Evolutionary conservation across 2,797 vertebrate genomes (phyloP), one percentile per base, ranked within the genome.

Genomic region (Sorex maritimensis): DNA sequence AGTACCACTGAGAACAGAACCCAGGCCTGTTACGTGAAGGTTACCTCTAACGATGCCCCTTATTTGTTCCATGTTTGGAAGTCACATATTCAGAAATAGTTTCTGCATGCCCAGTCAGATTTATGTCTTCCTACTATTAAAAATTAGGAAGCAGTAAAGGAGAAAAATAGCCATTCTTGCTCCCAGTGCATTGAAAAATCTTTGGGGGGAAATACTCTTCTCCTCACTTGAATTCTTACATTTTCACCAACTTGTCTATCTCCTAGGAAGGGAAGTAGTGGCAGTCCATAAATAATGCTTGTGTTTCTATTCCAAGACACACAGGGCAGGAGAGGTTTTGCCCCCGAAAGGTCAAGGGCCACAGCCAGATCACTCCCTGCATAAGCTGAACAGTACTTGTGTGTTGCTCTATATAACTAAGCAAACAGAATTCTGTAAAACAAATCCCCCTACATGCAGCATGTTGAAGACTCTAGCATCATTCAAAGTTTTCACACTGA

Each of bases 251-350:
- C 63, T 71, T 85, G 58, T 94, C 90, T 93, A 88, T 88, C 67
- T 67, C 74, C 14, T 49, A 81, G 73, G 75, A 93, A 79, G 24
- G 68, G 91, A 86, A 92, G n/a, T 71, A 89, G 79, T 83, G 79
- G 52, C 34, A 88, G 44, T 61, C 78, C 91, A 55, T 94, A 86
- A 92, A 89, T 93, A 86, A 88, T 92, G 68, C 55, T 71, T 77
- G 12, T 1, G 4, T 89, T 77, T 93, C 86, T 1, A 0, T 63
- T 86, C 89, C 44, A 81, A 84, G 63, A 52, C 79, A n/a, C 23
- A 13, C 5, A 87, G 78, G 73, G 34, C 49, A 94, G 41, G 73
- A 69, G 83, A 91, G 55, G 55, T 65, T 79, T 73, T 84, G 72
- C 65, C 85, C 79, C 30, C 17, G 9, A 85, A 86, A 96, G 81